A percentile compares a stretch with the other conserved stretches of the same genome.
phyloP scores from a whole-genome alignment of 2,888 invertebrate species.

The Eristalis pertinax region DNA sequence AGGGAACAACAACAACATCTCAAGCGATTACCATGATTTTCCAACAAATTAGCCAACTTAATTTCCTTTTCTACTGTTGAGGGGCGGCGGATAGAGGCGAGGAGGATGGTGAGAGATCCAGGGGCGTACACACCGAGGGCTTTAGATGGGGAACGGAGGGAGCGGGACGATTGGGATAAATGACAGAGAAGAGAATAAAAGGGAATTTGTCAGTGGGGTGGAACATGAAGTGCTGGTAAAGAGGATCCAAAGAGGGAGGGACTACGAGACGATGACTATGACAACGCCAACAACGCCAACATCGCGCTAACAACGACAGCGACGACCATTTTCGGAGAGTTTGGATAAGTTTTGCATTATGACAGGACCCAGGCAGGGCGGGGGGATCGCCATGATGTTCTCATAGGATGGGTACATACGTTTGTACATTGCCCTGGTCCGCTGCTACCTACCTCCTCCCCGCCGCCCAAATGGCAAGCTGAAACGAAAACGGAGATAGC shows the following conservation, averaged over 20 bases:
- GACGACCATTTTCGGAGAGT: conserved; percentile 57
- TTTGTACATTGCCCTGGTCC: background rate
- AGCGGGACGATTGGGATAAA: conserved; percentile 7
- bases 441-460: background rate
- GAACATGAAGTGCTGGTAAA: conserved; percentile 17
- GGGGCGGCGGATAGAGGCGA: background rate
- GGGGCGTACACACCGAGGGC: conserved; percentile 13
- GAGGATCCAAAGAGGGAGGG: conserved; percentile 33
- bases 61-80: conserved; percentile 61
- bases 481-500: conserved; percentile 66
- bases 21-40: conserved; percentile 71
- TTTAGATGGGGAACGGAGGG: background rate
- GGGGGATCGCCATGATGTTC: conserved; percentile 4
- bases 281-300: conserved; percentile 7
- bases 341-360: conserved; percentile 72
- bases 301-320: conserved; percentile 16
- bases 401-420: conserved; percentile 17
- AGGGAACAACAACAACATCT: conserved; percentile 57
- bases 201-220: conserved; percentile 25
- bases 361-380: conserved; percentile 29
- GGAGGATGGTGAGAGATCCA: background rate
- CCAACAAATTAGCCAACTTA: conserved; percentile 72
- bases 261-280: conserved; percentile 28
- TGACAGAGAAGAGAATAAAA: conserved; percentile 35
- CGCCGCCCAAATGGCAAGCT: conserved; percentile 64